phyloP scores from a whole-genome alignment of 53 echinoderm and acorn worm species.

The Holothuria leucospilota region DNA sequence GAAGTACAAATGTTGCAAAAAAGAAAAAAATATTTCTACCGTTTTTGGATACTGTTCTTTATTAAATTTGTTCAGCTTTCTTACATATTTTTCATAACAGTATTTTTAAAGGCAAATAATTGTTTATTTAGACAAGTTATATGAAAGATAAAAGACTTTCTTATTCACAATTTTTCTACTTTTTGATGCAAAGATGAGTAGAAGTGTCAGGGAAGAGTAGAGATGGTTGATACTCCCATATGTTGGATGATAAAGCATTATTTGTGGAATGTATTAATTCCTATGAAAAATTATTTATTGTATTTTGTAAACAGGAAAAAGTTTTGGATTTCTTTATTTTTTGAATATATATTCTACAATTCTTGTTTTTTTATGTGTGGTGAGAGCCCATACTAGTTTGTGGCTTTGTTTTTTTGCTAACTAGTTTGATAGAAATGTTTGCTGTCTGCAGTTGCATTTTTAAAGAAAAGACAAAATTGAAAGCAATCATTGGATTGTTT shows the following conservation, averaged over 20 bases:
- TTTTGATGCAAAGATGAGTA: slow-evolving; percentile 54
- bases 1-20: slow-evolving; percentile 60
- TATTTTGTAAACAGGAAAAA: slow-evolving; percentile 57
- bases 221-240: slow-evolving; percentile 37
- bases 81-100: slow-evolving; percentile 62
- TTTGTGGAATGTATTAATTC: slow-evolving; percentile 57
- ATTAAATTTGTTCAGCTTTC: slow-evolving; percentile 61
- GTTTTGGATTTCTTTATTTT: slow-evolving; percentile 59
- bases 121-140: slow-evolving; percentile 63
- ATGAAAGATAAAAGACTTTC: slow-evolving; percentile 54
- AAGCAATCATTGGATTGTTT: slow-evolving; percentile 24
- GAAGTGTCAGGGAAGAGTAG: slow-evolving; percentile 33
- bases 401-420: slow-evolving; percentile 37
- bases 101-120: slow-evolving; percentile 63
- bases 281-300: slow-evolving; percentile 55
- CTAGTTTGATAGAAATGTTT: slow-evolving; percentile 47
- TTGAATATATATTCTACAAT: slow-evolving; percentile 59
- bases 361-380: slow-evolving; percentile 51
- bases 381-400: slow-evolving; percentile 47
- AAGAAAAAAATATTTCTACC: slow-evolving; percentile 49
- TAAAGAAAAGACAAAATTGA: slow-evolving; percentile 2
- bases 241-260: slow-evolving; percentile 49
- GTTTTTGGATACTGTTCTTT: slow-evolving; percentile 60
- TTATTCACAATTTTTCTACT: slow-evolving; percentile 62
- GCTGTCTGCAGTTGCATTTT: slow-evolving; percentile 42